Evolutionary conservation across 2,113 vertebrate species (phyloP).

Genomic region (Otocyon megalotis): DNA sequence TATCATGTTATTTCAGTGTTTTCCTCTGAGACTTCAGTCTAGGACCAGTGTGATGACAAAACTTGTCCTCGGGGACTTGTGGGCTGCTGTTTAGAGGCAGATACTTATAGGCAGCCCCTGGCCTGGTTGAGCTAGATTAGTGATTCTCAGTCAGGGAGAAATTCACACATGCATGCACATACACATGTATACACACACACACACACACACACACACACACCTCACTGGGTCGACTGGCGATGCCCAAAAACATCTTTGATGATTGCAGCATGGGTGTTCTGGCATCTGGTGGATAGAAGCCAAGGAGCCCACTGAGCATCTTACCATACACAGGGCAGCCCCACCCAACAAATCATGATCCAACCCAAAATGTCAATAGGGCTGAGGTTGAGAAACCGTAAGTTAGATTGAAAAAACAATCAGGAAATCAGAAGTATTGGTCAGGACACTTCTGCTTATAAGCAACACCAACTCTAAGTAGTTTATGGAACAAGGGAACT

Average conservation of each 20-base stretch:
- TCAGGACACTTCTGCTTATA: not conserved
- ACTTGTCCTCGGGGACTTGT: not conserved
- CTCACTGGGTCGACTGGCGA: not conserved
- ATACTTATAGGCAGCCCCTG: not conserved
- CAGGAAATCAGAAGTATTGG: not conserved
- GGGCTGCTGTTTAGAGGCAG: not conserved
- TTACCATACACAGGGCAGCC: no score
- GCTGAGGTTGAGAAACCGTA: not conserved
- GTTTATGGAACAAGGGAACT: not conserved
- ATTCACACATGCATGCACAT: rapidly evolving
- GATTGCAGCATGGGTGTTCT: rapidly evolving
- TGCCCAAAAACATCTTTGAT: not conserved
- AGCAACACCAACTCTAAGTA: not conserved
- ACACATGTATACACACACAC: no score
- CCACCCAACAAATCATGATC: not conserved
- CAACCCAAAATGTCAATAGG: not conserved
- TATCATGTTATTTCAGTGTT: not conserved
- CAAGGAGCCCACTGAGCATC: rapidly evolving
- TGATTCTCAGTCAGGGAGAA: not conserved
- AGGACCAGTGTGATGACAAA: not conserved
- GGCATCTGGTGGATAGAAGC: not conserved
- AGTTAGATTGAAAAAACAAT: not conserved
- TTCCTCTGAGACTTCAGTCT: not conserved
- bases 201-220: no score
- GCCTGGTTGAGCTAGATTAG: not conserved